phyloP scores from a whole-genome alignment of 2,888 invertebrate species.

The Salpingus planirostris region DNA sequence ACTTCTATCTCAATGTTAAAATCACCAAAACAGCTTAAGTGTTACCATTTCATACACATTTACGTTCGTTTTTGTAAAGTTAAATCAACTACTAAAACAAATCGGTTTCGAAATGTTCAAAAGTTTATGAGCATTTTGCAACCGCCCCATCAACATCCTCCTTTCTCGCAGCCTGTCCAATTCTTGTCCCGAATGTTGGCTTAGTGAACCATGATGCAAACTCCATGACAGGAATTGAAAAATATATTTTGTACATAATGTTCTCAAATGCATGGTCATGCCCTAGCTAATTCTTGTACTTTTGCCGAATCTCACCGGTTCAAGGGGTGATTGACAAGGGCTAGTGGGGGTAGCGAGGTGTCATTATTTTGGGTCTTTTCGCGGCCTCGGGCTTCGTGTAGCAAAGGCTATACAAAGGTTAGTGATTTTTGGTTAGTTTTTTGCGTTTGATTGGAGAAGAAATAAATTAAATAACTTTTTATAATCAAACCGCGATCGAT shows the following conservation, averaged over 20 bases:
- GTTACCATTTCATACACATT: slow-evolving; percentile 11
- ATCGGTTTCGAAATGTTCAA: slow-evolving; percentile 1
- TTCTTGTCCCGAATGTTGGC: slow-evolving; percentile 11
- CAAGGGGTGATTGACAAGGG: no score
- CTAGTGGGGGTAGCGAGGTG: slow-evolving; percentile 6
- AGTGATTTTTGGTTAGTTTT: slow-evolving; percentile 27
- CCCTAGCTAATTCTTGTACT: slow-evolving; percentile 5
- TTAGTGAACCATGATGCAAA: slow-evolving; percentile 21
- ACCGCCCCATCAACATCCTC: no score
- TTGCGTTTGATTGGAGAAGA: slow-evolving; percentile 18
- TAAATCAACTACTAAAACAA: slow-evolving; percentile 1
- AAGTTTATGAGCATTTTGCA: no score
- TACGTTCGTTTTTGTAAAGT: slow-evolving; percentile 8
- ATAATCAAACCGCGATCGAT: no score
- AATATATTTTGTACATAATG: slow-evolving; percentile 10
- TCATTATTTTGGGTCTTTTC: slow-evolving; percentile 28
- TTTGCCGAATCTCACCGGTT: no score
- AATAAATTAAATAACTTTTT: slow-evolving; percentile 26
- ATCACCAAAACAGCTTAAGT: slow-evolving; percentile 9
- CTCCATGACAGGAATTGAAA: slow-evolving; percentile 12
- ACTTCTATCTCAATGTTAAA: no score
- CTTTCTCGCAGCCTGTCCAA: slow-evolving; percentile 2
- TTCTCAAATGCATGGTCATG: slow-evolving; percentile 6
- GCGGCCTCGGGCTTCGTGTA: slow-evolving; percentile 39
- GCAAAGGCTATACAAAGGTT: slow-evolving; percentile 42